phyloP scores from a whole-genome alignment of 1,140 invertebrate species.

The Carcinoscorpius rotundicauda region DNA sequence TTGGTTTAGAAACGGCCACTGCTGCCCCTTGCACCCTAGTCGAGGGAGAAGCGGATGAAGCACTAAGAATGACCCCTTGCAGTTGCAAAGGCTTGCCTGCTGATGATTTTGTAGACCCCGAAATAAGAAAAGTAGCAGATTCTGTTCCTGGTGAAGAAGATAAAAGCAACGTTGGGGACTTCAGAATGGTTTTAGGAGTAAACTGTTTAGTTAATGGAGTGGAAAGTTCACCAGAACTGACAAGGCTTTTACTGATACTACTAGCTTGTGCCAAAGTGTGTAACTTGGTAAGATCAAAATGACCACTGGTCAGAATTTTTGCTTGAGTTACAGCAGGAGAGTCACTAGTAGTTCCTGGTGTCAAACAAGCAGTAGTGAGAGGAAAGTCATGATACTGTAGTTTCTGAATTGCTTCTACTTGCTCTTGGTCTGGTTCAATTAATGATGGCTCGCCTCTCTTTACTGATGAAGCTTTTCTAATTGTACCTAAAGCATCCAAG shows the following conservation, averaged over 20 bases:
- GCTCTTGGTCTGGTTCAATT: not conserved
- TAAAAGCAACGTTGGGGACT: not conserved
- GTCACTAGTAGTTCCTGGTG: not conserved
- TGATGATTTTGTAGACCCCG: not conserved
- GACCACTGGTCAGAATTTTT: slow-evolving; percentile 3
- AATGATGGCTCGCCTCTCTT: not conserved
- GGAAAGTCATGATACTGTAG: slow-evolving; percentile 5
- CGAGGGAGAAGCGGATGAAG: no score
- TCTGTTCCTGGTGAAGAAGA: not conserved
- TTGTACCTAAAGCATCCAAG: no score
- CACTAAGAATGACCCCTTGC: no score
- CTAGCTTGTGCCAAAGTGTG: not conserved
- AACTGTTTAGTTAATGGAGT: not conserved
- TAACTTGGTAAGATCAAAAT: not conserved
- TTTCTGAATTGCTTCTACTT: slow-evolving; percentile 4
- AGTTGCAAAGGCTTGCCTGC: no score
- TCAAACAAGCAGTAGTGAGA: not conserved
- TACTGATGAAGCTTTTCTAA: no score
- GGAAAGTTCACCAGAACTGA: not conserved
- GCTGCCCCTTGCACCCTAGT: no score
- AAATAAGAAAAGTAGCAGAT: not conserved
- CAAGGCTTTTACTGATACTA: not conserved
- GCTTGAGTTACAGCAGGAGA: not conserved
- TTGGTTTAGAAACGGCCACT: no score
- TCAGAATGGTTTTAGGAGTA: not conserved